Evolutionary conservation across 1,140 invertebrate genomes (phyloP).

Genomic region (Drosophila novamexicana): DNA sequence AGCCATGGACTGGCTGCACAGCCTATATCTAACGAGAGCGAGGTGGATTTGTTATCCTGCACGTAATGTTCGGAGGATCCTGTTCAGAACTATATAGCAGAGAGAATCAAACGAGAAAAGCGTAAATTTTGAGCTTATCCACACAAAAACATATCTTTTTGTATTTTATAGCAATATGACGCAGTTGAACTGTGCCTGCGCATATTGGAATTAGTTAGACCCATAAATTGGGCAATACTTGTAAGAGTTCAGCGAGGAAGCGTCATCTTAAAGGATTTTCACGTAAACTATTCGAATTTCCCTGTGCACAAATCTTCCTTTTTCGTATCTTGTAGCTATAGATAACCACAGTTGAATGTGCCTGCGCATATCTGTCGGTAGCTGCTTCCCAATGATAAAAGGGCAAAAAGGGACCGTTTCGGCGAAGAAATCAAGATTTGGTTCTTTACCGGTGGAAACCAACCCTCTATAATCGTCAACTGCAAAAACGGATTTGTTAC

Average conservation of each 20-base stretch:
- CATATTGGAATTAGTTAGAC: slow-evolving; percentile 48
- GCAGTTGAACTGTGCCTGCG: slow-evolving; percentile 76
- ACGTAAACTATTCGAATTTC: slow-evolving; percentile 56
- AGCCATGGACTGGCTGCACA: slow-evolving; percentile 7
- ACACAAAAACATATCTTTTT: slow-evolving; percentile 56
- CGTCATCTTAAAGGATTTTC: slow-evolving; percentile 10
- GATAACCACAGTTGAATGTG: slow-evolving; percentile 61
- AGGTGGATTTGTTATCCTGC: slow-evolving; percentile 14
- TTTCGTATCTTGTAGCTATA: slow-evolving; percentile 59
- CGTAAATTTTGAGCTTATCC: slow-evolving; percentile 53
- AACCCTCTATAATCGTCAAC: background rate
- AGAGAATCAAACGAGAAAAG: slow-evolving; percentile 7
- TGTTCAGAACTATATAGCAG: slow-evolving; percentile 26
- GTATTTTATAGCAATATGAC: slow-evolving; percentile 76
- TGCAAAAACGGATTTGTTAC: slow-evolving; percentile 20
- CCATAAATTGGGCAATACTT: slow-evolving; percentile 4
- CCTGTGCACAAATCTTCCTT: slow-evolving; percentile 44
- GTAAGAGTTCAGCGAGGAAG: slow-evolving; percentile 5
- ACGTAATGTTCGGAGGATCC: slow-evolving; percentile 23
- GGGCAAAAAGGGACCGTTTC: slow-evolving; percentile 10
- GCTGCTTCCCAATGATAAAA: slow-evolving; percentile 7
- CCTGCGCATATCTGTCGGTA: slow-evolving; percentile 49
- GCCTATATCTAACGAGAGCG: slow-evolving; percentile 2
- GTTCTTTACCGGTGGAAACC: background rate
- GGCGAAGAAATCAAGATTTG: slow-evolving; percentile 16